These are phyloP conservation scores for Aleiodes leptofemur DNA, from an alignment of 2,888 invertebrate species.

Conservation along the genomic window DNA sequence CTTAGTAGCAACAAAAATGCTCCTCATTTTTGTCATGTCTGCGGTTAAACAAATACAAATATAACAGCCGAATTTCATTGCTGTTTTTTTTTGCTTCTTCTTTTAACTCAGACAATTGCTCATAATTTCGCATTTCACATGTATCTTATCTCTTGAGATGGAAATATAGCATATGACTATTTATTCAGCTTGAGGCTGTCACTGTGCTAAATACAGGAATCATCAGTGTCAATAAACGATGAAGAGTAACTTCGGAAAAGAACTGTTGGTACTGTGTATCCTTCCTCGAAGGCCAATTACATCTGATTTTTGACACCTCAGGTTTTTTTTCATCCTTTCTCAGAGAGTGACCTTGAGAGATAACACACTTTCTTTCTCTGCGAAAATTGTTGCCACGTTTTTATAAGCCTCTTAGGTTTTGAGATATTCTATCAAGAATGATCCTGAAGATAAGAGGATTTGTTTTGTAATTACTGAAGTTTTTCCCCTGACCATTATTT, in stretches of 20 bases:
- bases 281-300: no score
- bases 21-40: not conserved
- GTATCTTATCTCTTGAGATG: not conserved
- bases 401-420: no score
- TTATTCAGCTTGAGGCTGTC: not conserved
- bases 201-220: conserved; percentile 11
- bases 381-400: no score
- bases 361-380: no score
- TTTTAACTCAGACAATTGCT: not conserved
- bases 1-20: not conserved
- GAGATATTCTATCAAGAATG: no score
- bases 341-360: no score
- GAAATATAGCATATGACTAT: not conserved
- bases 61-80: conserved; percentile 10
- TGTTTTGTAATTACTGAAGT: no score
- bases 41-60: conserved; percentile 25
- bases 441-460: no score
- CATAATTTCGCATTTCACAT: conserved; percentile 1
- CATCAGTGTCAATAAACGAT: conserved; percentile 12
- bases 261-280: no score
- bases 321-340: no score
- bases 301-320: no score
- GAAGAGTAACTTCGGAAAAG: not conserved
- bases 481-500: no score
- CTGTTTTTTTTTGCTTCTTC: not conserved